A percentile compares a stretch with the other conserved stretches of the same genome.
Evolutionary conservation across 2,113 vertebrate species (phyloP).

Genomic region (Nanorana parkeri): DNA sequence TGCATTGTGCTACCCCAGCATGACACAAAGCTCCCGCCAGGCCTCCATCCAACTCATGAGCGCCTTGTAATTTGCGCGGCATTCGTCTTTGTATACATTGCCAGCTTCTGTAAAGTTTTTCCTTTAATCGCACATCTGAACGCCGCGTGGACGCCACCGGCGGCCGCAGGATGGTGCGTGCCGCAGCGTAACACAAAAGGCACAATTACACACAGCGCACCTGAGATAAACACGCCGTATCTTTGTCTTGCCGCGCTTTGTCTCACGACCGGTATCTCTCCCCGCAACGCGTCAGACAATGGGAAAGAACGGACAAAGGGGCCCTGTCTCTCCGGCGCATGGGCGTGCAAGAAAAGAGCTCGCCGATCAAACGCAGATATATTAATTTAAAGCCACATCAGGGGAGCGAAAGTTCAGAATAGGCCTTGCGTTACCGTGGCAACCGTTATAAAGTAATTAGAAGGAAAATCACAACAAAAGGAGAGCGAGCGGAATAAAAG

Average conservation of each 20-base stretch:
- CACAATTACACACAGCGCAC: neutral
- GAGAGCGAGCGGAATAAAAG: conserved; percentile 27
- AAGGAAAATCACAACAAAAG: conserved; percentile 41
- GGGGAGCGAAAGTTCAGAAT: conserved; percentile 24
- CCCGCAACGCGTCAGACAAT: neutral
- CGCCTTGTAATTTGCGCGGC: too few species aligned
- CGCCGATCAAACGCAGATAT: conserved; percentile 26
- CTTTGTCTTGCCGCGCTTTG: conserved; percentile 18
- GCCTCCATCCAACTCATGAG: too few species aligned
- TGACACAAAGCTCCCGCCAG: too few species aligned
- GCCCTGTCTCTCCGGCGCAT: neutral
- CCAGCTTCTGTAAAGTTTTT: too few species aligned
- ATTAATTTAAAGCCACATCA: conserved; percentile 45
- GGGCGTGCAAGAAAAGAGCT: conserved; percentile 20
- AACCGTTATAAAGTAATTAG: conserved; percentile 51
- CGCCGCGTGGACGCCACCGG: neutral
- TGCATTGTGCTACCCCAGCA: too few species aligned
- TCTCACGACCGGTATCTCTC: neutral
- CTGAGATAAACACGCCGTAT: neutral
- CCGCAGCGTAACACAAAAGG: neutral
- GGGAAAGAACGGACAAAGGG: conserved; percentile 17
- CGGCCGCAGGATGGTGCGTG: neutral
- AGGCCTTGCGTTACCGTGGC: conserved; percentile 35
- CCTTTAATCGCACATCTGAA: neutral
- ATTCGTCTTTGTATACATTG: too few species aligned